Conservation (phyloP, 53 echinoderm and acorn worm genomes). For the Luidia sarsii region DNA sequence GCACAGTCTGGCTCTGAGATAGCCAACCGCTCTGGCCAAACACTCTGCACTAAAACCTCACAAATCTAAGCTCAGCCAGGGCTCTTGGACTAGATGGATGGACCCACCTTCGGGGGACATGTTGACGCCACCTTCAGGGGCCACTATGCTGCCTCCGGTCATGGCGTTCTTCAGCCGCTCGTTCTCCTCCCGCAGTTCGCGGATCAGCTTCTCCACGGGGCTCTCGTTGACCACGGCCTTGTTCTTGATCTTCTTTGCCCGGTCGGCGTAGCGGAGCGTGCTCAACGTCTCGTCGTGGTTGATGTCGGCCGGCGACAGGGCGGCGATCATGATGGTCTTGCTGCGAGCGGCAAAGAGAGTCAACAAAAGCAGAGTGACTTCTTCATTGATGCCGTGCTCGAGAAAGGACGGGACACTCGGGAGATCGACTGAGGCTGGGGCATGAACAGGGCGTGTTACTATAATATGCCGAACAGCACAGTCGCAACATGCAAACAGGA, state of each 20-base stretch:
- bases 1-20: too few species aligned
- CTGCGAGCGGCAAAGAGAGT: conserved; percentile 23
- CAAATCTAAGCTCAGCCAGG: too few species aligned
- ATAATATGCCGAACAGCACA: too few species aligned
- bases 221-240: conserved; percentile 98
- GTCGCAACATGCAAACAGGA: too few species aligned
- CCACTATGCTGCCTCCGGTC: conserved; percentile 53
- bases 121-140: conserved; percentile 63
- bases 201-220: conserved; percentile 95
- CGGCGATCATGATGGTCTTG: conserved; percentile 99
- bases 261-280: conserved; percentile 92
- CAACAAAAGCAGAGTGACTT: not conserved
- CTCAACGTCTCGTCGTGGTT: conserved; percentile 95
- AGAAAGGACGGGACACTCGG: too few species aligned
- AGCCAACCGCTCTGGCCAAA: too few species aligned
- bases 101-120: conserved; percentile 88
- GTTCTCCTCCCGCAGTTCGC: conserved; percentile 93
- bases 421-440: too few species aligned
- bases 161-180: conserved; percentile 88
- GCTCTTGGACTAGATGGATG: too few species aligned
- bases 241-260: conserved; percentile 99
- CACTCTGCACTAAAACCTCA: too few species aligned
- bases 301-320: conserved; percentile 96
- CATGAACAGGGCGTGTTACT: too few species aligned
- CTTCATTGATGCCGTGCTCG: too few species aligned